Percentiles rank a stretch among this genome's conserved stretches.
Evolutionary conservation across 2,797 vertebrate genomes (phyloP).

Genomic region (Phataginus tetradactyla): DNA sequence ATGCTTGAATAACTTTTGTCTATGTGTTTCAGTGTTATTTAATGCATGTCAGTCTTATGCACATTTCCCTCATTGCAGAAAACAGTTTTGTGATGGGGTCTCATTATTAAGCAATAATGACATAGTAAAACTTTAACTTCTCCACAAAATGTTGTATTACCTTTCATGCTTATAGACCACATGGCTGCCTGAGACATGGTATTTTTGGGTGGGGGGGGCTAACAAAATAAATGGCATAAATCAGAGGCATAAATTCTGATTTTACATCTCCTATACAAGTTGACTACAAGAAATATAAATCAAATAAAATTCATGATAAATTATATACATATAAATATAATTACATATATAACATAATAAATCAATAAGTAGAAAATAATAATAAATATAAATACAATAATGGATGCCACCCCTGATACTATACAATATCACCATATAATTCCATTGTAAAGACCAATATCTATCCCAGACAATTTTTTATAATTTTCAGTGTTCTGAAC

Average conservation of each 20-base stretch:
- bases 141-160: neutral
- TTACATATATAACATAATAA: neutral
- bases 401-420: neutral
- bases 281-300: neutral
- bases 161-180: neutral
- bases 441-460: neutral
- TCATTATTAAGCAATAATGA: neutral
- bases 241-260: slow-evolving; percentile 1
- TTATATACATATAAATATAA: neutral
- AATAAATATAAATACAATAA: neutral
- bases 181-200: neutral
- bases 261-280: neutral
- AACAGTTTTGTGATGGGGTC: neutral
- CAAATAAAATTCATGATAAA: neutral
- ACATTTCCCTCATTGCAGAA: neutral
- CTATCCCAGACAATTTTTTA: neutral
- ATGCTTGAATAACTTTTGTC: neutral
- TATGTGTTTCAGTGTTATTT: neutral
- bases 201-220: neutral
- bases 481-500: neutral
- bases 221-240: neutral
- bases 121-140: neutral
- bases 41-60: neutral
- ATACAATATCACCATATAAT: neutral
- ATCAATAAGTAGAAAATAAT: neutral